Evolutionary conservation across 64 coral and sea anemone genomes (phyloP).

Genomic region (Acropora yongei): DNA sequence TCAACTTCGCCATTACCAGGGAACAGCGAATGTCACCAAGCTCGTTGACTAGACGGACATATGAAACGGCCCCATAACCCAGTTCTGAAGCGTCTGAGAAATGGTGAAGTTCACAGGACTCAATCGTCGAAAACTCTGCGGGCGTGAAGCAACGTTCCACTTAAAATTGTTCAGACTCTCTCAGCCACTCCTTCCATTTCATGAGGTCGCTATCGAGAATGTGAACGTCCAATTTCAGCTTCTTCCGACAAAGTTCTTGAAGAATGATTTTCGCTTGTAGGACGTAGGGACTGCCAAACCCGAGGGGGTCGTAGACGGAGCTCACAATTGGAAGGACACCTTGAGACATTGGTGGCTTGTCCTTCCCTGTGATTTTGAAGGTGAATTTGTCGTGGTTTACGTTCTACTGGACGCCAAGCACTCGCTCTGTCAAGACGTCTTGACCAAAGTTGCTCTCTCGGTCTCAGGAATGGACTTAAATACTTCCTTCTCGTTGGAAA

Average conservation of each 20-base stretch:
- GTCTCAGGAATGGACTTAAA: slow-evolving; percentile 30
- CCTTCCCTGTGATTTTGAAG: background rate
- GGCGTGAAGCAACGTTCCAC: background rate
- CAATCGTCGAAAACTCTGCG: too few species aligned
- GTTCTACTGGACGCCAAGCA: slow-evolving; percentile 39
- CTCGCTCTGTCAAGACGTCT: slow-evolving; percentile 26
- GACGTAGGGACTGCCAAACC: background rate
- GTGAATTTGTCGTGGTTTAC: background rate
- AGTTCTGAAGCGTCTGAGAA: too few species aligned
- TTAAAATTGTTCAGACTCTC: background rate
- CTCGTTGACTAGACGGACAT: too few species aligned
- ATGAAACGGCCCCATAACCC: too few species aligned
- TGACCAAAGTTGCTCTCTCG: slow-evolving; percentile 15
- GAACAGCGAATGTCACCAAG: too few species aligned
- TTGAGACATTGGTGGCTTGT: background rate
- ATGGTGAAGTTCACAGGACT: too few species aligned
- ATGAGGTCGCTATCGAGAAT: background rate
- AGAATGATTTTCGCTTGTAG: background rate
- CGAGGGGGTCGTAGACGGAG: background rate
- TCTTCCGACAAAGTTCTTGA: background rate
- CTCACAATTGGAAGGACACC: background rate
- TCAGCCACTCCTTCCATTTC: background rate
- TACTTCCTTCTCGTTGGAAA: slow-evolving; percentile 12
- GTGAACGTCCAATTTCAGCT: background rate
- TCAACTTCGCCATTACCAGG: too few species aligned